A percentile compares a stretch with the other conserved stretches of the same genome.
These are phyloP conservation scores for Atractosteus spatula DNA, from an alignment of 2,113 vertebrate genomes.

Conservation along the genomic window DNA sequence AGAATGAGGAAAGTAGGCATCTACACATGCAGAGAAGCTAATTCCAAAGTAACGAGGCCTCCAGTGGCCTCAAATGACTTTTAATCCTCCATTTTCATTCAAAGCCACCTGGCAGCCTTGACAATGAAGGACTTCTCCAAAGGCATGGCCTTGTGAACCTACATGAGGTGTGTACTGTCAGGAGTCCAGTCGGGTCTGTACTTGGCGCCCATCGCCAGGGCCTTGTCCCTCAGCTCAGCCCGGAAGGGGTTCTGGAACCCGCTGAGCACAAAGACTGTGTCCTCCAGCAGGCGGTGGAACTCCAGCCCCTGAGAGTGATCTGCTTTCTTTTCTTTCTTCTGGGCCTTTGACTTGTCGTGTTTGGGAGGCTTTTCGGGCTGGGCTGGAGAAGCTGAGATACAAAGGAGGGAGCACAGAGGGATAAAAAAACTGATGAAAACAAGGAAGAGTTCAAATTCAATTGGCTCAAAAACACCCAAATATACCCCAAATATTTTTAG, in stretches of 20 bases:
- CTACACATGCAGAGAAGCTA: too few relatives aligned
- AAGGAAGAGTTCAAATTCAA: too few relatives aligned
- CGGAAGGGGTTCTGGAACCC: constrained; percentile 90
- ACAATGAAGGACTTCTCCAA: too few relatives aligned
- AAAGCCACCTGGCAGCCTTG: too few relatives aligned
- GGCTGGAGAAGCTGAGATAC: constrained; percentile 23
- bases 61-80: too few relatives aligned
- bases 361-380: constrained; percentile 19
- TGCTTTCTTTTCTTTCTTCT: constrained; percentile 9
- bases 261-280: constrained; percentile 83
- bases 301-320: constrained; percentile 43
- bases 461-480: too few relatives aligned
- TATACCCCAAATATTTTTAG: too few relatives aligned
- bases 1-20: too few relatives aligned
- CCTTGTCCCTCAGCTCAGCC: constrained; percentile 83
- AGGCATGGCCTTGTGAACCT: constrained; percentile 31
- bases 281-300: constrained; percentile 67
- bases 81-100: too few relatives aligned
- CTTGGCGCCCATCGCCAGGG: constrained; percentile 81
- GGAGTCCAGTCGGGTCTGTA: constrained; percentile 83
- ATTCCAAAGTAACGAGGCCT: too few relatives aligned
- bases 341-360: background rate
- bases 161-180: constrained; percentile 86
- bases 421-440: background rate
- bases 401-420: background rate